Evolutionary conservation across 2,797 vertebrate genomes (phyloP), one percentile per base, ranked within the genome.

Genomic region (Percopsis omiscomaycus): DNA sequence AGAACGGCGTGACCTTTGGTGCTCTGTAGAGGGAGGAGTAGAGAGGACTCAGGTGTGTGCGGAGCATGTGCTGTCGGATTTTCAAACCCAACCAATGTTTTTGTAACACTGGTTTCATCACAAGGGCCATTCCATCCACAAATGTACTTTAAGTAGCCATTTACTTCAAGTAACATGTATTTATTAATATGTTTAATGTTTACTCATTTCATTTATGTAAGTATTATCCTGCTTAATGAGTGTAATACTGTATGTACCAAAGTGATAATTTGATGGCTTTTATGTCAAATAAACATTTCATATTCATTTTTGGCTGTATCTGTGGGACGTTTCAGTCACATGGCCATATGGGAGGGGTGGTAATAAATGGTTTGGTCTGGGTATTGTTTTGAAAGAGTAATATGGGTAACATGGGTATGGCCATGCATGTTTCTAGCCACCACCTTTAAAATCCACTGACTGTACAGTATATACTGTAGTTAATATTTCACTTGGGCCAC

Each of bases 301-400:
- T 59, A 56, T 48, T 50, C 68, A 76, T 58, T 57, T 56, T 27
- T 37, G 50, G 30, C 5, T 51, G 50, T 70, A 72, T 71, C 6
- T 62, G 67, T 80, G 63, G 6, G 13, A 9, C 70, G 45, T 27
- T 6, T 76, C 12, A 49, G 45, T 61, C 37, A 8, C 14, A 57
- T 52, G 59, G 6, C 22, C 51, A 69, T 76, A 79, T 86, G 70
- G 84, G 81, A 76, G 59, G 57, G 70, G 72, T 75, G 80, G 79
- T 77, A 85, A 84, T 80, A 85, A 66, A 78, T 60, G 37, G 30
- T 82, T 71, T 82, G 63, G 70, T 71, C 56, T 80, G 52, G 37
- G 65, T 77, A 72, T 61, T 75, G 67, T 30, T 70, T 71, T 82
- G 44, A 78, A 85, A 80, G 59, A 79, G 86, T 82, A 64, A 84